phyloP scores from a whole-genome alignment of 2,113 vertebrate species.

The Scartelaos histophorus region DNA sequence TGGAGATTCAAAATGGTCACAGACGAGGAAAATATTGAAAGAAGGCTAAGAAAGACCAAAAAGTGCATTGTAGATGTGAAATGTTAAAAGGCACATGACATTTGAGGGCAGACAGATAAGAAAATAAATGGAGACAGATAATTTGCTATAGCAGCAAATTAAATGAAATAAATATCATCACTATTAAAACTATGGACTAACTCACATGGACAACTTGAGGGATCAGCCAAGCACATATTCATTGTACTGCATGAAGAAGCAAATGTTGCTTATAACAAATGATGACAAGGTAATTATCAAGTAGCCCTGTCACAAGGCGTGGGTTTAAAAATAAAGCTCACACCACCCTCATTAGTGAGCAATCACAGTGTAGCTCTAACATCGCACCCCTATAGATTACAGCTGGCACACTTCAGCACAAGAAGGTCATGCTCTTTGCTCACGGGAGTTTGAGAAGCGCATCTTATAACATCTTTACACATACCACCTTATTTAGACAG shows the following conservation, averaged over 20 bases:
- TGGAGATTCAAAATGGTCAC: too few species aligned
- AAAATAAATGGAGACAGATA: too few species aligned
- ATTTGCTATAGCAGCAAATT: too few species aligned
- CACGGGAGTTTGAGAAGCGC: slow-evolving; percentile 13
- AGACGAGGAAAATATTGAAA: too few species aligned
- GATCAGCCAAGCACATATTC: slow-evolving; percentile 1
- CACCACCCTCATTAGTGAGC: slow-evolving; percentile 49
- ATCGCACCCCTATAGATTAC: slow-evolving; percentile 46
- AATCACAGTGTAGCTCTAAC: slow-evolving; percentile 48
- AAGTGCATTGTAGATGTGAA: neutral
- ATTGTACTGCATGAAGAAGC: slow-evolving; percentile 27
- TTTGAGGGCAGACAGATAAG: neutral
- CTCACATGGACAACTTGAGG: neutral
- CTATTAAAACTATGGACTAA: neutral
- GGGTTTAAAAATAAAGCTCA: slow-evolving; percentile 57
- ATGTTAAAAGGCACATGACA: neutral
- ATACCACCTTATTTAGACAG: neutral
- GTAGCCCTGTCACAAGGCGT: slow-evolving; percentile 36
- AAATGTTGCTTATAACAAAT: slow-evolving; percentile 32
- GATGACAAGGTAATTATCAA: slow-evolving; percentile 60
- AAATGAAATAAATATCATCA: neutral
- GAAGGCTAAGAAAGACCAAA: neutral
- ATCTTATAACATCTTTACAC: slow-evolving; percentile 3
- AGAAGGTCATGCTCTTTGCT: slow-evolving; percentile 26
- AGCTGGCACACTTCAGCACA: slow-evolving; percentile 39